Evolutionary conservation across 1,140 invertebrate genomes (phyloP).

Genomic region (Heliothis virescens): DNA sequence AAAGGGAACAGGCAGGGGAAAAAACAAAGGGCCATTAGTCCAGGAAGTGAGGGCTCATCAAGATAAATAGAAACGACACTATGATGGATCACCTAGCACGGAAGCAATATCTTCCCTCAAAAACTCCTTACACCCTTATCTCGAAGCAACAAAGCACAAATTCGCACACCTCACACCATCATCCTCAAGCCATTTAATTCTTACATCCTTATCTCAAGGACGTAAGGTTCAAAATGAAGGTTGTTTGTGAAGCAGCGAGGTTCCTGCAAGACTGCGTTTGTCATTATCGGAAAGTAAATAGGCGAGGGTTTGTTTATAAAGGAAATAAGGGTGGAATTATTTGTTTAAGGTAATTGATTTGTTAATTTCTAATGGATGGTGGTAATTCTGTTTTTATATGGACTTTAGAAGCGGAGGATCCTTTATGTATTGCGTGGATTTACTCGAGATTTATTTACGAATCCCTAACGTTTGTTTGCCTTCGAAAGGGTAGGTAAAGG

Average conservation of each 20-base stretch:
- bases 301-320: constrained; percentile 49
- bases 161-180: constrained; percentile 29
- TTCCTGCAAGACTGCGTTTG: constrained; percentile 69
- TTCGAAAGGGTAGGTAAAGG: too few relatives aligned
- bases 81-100: constrained; percentile 80
- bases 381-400: not conserved
- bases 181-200: not conserved
- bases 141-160: constrained; percentile 55
- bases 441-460: too few relatives aligned
- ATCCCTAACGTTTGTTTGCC: too few relatives aligned
- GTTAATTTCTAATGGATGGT: constrained; percentile 57
- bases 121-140: constrained; percentile 61
- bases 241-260: not conserved
- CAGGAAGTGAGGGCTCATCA: constrained; percentile 81
- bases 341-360: constrained; percentile 33
- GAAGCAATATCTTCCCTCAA: constrained; percentile 59
- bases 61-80: constrained; percentile 85
- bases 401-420: not conserved
- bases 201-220: constrained; percentile 45
- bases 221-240: constrained; percentile 58
- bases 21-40: constrained; percentile 81
- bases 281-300: constrained; percentile 77
- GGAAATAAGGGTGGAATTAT: constrained; percentile 48
- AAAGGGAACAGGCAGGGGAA: constrained; percentile 34
- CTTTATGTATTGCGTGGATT: not conserved